A percentile compares a stretch with the other conserved stretches of the same genome.
phyloP scores from a whole-genome alignment of 2,113 vertebrate genomes.

The zebrafish (Danio rerio) region DNA sequence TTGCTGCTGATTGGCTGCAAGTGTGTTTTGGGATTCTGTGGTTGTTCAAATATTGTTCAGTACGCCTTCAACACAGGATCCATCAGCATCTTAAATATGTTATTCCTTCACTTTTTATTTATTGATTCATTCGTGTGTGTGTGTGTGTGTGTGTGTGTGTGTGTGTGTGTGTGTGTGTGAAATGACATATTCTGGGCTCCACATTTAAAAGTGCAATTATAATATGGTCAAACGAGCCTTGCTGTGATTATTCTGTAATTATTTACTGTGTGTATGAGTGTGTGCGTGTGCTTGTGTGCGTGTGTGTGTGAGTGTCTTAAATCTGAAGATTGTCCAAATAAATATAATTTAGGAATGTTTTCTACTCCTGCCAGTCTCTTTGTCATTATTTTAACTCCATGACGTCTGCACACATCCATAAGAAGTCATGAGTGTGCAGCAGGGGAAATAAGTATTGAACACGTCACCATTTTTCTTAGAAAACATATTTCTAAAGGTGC shows the following conservation, averaged over 20 bases:
- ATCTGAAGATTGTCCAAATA: slow-evolving; percentile 76
- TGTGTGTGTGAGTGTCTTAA: slow-evolving; percentile 69
- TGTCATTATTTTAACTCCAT: slow-evolving; percentile 33
- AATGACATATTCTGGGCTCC: slow-evolving; percentile 64
- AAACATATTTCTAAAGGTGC: too few relatives aligned
- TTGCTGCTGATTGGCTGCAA: too few relatives aligned
- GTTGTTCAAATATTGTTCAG: too few relatives aligned
- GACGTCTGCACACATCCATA: not conserved
- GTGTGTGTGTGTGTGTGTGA: slow-evolving; percentile 6
- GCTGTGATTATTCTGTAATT: slow-evolving; percentile 62
- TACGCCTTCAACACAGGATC: too few relatives aligned
- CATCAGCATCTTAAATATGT: too few relatives aligned
- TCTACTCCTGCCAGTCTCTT: slow-evolving; percentile 64
- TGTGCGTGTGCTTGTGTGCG: too few relatives aligned
- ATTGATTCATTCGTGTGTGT: slow-evolving; percentile 52
- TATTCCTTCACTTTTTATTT: too few relatives aligned
- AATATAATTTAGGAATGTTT: slow-evolving; percentile 71
- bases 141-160: slow-evolving; percentile 53
- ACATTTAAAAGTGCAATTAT: slow-evolving; percentile 81
- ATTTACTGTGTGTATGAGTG: slow-evolving; percentile 55
- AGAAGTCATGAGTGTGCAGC: not conserved
- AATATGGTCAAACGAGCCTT: slow-evolving; percentile 69
- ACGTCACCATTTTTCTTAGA: too few relatives aligned
- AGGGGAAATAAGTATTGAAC: too few relatives aligned
- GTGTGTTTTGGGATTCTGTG: too few relatives aligned